Percentiles rank a stretch among this genome's conserved stretches.
These are phyloP conservation scores for Nemotelus pantherinus DNA, from an alignment of 2,888 invertebrate genomes.

Conservation along the genomic window DNA sequence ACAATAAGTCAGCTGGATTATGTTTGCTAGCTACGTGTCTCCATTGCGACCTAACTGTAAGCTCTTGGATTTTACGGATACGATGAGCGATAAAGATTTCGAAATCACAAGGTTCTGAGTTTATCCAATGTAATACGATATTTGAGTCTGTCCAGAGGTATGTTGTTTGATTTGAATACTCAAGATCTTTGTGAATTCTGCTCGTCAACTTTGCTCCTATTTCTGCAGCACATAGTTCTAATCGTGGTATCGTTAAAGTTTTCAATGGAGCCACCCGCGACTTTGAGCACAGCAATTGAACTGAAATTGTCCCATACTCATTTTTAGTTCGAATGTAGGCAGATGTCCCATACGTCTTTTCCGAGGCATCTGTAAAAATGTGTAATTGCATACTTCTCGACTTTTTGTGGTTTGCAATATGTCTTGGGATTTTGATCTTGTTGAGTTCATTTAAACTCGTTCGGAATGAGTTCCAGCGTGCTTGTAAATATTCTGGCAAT, in stretches of 20 bases:
- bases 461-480: no score
- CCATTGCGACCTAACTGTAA: neutral
- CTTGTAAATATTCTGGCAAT: neutral
- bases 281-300: neutral
- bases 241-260: neutral
- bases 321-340: neutral
- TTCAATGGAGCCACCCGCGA: conserved; percentile 9
- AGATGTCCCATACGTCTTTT: neutral
- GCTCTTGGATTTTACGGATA: neutral
- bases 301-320: neutral
- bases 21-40: conserved; percentile 35
- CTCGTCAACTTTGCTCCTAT: neutral
- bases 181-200: neutral
- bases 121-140: neutral
- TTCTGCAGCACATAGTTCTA: neutral
- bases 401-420: neutral
- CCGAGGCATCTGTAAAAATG: no score
- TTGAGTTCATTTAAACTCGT: no score
- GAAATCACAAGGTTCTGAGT: neutral
- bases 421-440: no score
- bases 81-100: neutral
- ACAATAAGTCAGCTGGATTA: conserved; percentile 47
- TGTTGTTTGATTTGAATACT: neutral
- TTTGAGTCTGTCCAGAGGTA: neutral
- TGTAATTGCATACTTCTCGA: neutral